Base-by-base conservation (phyloP, 2,888 invertebrate genomes). In the Tribolium freemani region DNA sequence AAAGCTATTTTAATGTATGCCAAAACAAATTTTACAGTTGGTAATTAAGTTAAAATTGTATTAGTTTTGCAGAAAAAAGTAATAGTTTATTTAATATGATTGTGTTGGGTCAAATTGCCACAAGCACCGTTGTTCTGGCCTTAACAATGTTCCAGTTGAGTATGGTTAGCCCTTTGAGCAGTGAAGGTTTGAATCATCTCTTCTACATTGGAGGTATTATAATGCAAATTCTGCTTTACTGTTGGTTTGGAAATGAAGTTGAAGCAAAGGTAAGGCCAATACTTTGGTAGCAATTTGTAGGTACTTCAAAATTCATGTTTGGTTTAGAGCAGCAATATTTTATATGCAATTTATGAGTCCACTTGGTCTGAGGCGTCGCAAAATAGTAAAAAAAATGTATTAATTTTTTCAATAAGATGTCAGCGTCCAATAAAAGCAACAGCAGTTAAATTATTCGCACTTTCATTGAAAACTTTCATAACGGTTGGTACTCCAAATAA, bases 171-270 rank as follows among this genome's bases (percentile, higher is more conserved):
- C 69, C 60, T 1, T n/a, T 44, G 4, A 69, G 69, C 16, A 50
- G 60, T 20, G 60, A 60, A 31, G 45, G 51, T 44, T 44, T 50
- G n/a, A 11, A 48, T 13, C 53, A 48, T 20, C n/a, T 69, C 3
- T 21, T 50, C n/a, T 69, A 44, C 21, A 10, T 51, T 6, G 51
- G 8, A n/a, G 50, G 20, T n/a, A 38, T 60, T 8, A 53, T 45
- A 9, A 16, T 53, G 11, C 31, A 69, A 60, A 45, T 69, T 1
- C 46, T 51, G n/a, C n/a, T 60, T 48, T 60, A 51, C 13, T 69
- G 69, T 26, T 69, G 69, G 69, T 69, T 38, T 45, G 69, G 69
- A 21, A 69, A 69, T 38, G 26, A 51, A 10, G 69, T 69, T 6
- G 45, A 51, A 60, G 5, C 57, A 8, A 45, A 60, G 26, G 69